Conservation (phyloP, 2,113 vertebrate genomes). For the Brachyhypopomus gauderio region DNA sequence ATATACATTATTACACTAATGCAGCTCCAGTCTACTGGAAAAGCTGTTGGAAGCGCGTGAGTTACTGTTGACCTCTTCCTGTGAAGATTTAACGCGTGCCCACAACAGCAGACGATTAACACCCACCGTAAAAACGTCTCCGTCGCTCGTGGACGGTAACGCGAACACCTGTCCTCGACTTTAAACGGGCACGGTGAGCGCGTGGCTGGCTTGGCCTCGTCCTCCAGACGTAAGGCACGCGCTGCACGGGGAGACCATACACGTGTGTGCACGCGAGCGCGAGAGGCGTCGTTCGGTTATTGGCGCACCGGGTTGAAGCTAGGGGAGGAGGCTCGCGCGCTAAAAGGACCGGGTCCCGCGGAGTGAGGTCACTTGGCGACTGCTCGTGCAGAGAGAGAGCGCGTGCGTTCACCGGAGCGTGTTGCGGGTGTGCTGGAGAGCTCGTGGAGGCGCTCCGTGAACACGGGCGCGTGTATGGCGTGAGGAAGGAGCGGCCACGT, state of each 20-base stretch:
- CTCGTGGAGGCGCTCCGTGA: slow-evolving; percentile 13
- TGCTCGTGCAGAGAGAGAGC: slow-evolving; percentile 13
- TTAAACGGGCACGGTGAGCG: background rate
- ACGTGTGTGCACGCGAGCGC: background rate
- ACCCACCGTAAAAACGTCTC: slow-evolving; percentile 9
- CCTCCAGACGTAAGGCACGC: background rate
- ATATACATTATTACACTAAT: too few relatives aligned
- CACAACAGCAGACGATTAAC: slow-evolving; percentile 17
- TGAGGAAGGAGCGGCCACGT: background rate
- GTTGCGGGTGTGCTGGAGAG: slow-evolving; percentile 35
- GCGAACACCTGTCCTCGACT: slow-evolving; percentile 10
- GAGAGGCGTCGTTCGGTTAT: background rate
- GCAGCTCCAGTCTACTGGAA: too few relatives aligned
- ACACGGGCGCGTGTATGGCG: slow-evolving; percentile 34
- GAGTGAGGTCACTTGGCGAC: slow-evolving; percentile 59
- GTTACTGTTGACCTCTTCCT: too few relatives aligned
- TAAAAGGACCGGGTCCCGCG: slow-evolving; percentile 46
- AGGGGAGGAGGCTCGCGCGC: slow-evolving; percentile 37
- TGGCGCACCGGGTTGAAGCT: too few relatives aligned
- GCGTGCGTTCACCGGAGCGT: background rate
- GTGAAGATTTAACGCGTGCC: background rate
- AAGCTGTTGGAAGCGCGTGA: too few relatives aligned
- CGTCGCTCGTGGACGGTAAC: background rate
- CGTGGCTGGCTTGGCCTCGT: background rate
- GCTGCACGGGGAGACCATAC: too few relatives aligned